Evolutionary conservation across 2,888 invertebrate genomes (phyloP).

Genomic region (Pachliopta kotzebuea): DNA sequence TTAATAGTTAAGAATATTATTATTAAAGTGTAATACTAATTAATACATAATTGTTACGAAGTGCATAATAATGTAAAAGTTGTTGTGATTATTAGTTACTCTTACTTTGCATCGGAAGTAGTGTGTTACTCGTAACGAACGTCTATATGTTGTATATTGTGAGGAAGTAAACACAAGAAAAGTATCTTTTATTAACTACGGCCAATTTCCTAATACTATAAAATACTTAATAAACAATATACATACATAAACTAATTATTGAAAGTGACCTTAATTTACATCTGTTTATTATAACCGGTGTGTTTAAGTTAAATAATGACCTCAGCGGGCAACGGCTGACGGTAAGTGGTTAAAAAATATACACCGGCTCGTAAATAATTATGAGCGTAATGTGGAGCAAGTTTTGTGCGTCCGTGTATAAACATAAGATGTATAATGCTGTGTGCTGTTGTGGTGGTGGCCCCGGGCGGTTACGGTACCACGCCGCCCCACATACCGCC

Average conservation of each 20-base stretch:
- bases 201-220: no score
- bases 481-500: conserved; percentile 55
- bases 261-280: background rate
- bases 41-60: no score
- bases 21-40: no score
- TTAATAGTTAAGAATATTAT: no score
- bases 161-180: no score
- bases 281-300: background rate
- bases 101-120: no score
- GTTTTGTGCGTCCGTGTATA: conserved; percentile 30
- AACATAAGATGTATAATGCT: conserved; percentile 41
- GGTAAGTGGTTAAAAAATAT: conserved; percentile 8
- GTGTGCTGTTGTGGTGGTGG: conserved; percentile 41
- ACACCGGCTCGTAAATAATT: conserved; percentile 4
- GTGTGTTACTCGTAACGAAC: no score
- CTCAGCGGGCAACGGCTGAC: conserved; percentile 16
- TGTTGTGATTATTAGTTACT: no score
- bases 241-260: background rate
- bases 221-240: background rate
- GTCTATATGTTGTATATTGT: no score
- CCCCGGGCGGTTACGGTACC: conserved; percentile 65
- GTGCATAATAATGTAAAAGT: no score
- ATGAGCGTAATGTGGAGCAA: conserved; percentile 7
- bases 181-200: no score
- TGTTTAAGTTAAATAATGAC: conserved; percentile 19